Evolutionary conservation across 2,888 invertebrate genomes (phyloP).

Genomic region (Litoditis marina): DNA sequence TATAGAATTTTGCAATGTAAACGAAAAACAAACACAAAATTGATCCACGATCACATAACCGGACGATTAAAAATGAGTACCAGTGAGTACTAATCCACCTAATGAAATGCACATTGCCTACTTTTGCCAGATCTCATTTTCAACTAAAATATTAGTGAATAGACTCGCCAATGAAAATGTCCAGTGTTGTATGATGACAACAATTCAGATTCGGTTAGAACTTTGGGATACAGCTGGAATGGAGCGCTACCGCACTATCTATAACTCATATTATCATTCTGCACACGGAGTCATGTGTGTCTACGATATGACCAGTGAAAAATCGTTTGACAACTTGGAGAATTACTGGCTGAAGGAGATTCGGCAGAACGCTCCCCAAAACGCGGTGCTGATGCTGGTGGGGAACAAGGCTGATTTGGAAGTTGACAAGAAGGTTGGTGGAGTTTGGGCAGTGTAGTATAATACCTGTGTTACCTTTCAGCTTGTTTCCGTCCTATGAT

Average conservation of each 20-base stretch:
- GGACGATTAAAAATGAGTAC: no score
- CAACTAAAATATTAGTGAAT: not conserved
- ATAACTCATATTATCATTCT: slow-evolving; percentile 62
- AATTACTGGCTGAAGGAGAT: slow-evolving; percentile 62
- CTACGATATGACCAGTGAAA: slow-evolving; percentile 60
- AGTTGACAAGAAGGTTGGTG: slow-evolving; percentile 50
- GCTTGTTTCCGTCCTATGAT: no score
- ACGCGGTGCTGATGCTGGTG: slow-evolving; percentile 61
- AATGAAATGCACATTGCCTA: no score
- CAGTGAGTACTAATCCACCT: no score
- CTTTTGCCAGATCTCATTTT: not conserved
- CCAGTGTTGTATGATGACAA: no score
- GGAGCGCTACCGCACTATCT: slow-evolving; percentile 60
- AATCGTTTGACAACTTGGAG: slow-evolving; percentile 59
- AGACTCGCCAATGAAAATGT: not conserved
- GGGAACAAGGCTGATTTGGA: slow-evolving; percentile 62
- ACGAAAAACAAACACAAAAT: no score
- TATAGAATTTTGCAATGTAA: no score
- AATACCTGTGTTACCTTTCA: no score
- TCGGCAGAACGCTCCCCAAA: slow-evolving; percentile 59
- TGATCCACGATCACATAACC: no score
- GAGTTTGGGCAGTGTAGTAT: no score
- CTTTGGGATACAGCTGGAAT: slow-evolving; percentile 61
- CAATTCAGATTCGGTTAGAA: slow-evolving; percentile 50
- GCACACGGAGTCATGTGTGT: slow-evolving; percentile 62